Evolutionary conservation across 2,797 vertebrate species (phyloP).

Genomic region (Eutrigla gurnardus): DNA sequence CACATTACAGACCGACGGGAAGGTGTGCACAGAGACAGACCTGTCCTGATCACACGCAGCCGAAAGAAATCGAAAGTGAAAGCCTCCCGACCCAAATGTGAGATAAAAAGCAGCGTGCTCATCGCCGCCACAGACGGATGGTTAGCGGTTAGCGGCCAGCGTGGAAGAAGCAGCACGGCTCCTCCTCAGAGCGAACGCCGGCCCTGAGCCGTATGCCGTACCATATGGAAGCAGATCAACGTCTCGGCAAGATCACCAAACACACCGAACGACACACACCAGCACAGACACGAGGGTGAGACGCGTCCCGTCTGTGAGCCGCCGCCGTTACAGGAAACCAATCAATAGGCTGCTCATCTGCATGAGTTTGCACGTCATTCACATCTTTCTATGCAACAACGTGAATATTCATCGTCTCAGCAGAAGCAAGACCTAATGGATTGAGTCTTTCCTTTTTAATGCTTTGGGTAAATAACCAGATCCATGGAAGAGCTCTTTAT

Average conservation of each 20-base stretch:
- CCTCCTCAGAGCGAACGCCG: background rate
- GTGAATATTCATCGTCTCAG: background rate
- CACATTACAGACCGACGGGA: too few species aligned
- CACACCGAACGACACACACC: conserved; percentile 8
- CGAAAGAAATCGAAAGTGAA: background rate
- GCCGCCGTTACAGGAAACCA: conserved; percentile 15
- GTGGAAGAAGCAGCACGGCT: background rate
- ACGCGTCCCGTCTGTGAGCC: background rate
- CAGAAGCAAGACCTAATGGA: background rate
- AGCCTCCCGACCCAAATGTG: too few species aligned
- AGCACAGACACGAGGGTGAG: conserved; percentile 19
- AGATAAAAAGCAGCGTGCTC: background rate
- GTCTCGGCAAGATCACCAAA: conserved; percentile 16
- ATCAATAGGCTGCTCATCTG: conserved; percentile 15
- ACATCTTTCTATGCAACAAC: background rate
- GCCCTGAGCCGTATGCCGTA: conserved; percentile 19
- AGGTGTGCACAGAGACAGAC: too few species aligned
- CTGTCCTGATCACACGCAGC: background rate
- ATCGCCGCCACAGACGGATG: background rate
- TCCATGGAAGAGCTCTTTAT: background rate
- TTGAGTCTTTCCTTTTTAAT: background rate
- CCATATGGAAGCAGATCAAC: conserved; percentile 17
- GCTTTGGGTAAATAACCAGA: background rate
- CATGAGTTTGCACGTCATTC: conserved; percentile 43
- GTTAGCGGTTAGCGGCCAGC: background rate